Percentiles rank a stretch among this genome's conserved stretches.
Conservation (phyloP, 2,113 vertebrate genomes). For the Poeciliopsis turrubarensis region DNA sequence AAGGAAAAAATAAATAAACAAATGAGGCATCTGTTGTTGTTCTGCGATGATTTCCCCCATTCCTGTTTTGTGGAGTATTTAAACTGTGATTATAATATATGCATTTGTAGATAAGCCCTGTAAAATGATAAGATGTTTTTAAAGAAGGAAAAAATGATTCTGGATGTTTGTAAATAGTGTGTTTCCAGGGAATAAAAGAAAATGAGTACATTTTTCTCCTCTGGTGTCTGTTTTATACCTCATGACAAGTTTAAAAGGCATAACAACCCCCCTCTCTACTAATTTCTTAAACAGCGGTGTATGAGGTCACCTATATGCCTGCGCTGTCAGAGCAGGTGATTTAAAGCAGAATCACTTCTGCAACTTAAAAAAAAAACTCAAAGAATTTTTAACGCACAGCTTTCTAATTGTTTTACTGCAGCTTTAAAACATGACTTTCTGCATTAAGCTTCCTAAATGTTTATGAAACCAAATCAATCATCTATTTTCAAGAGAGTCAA, state of each 20-base stretch:
- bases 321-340: conserved; percentile 35
- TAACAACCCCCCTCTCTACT: conserved; percentile 6
- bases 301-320: conserved; percentile 42
- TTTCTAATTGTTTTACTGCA: background rate
- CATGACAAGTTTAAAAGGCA: conserved; percentile 2
- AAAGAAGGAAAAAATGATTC: conserved; percentile 62
- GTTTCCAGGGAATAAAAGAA: conserved; percentile 76
- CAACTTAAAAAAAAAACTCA: background rate
- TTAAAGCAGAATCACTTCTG: conserved; percentile 6
- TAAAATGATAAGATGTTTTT: conserved; percentile 73
- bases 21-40: conserved; percentile 14
- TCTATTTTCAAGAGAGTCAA: background rate
- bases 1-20: conserved; percentile 16
- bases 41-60: conserved; percentile 37
- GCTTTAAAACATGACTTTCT: background rate
- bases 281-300: conserved; percentile 22
- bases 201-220: conserved; percentile 27
- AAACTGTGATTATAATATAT: conserved; percentile 80
- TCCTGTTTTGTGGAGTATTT: conserved; percentile 62
- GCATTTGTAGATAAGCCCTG: conserved; percentile 80
- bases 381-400: background rate
- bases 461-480: background rate
- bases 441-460: background rate
- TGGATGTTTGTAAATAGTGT: conserved; percentile 65
- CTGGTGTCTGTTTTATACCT: background rate